A percentile compares a stretch with the other conserved stretches of the same genome.
phyloP scores from a whole-genome alignment of 2,113 vertebrate species.

The Ursus arctos region DNA sequence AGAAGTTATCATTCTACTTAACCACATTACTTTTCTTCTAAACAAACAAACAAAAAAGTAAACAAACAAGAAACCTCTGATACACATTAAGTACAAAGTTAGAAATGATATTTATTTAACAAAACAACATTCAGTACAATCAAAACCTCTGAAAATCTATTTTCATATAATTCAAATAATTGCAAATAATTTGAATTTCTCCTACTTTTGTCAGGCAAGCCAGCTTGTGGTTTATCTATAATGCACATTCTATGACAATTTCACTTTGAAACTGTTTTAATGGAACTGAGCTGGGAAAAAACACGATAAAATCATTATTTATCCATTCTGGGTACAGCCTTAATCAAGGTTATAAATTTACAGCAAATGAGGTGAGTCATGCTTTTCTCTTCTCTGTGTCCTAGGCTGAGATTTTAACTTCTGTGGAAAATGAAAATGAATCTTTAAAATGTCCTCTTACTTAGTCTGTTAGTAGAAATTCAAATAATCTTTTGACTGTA shows the following conservation, averaged over 20 bases:
- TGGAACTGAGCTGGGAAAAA: not conserved
- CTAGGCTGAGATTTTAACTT: not conserved
- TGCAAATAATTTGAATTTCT: not conserved
- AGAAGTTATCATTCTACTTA: not conserved
- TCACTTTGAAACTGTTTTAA: constrained; percentile 15
- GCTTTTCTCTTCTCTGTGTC: not conserved
- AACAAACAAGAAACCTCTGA: not conserved
- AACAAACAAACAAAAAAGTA: not conserved
- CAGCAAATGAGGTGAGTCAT: not conserved
- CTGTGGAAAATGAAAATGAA: constrained; percentile 28
- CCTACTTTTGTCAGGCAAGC: not conserved
- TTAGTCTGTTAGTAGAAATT: constrained; percentile 3
- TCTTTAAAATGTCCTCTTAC: not conserved
- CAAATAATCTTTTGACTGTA: not conserved
- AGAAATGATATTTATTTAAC: not conserved
- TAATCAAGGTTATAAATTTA: not conserved
- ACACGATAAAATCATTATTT: constrained; percentile 37
- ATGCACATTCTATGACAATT: not conserved
- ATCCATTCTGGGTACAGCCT: not conserved
- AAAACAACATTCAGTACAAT: not conserved
- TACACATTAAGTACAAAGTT: not conserved
- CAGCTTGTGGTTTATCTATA: not conserved
- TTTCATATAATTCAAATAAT: not conserved
- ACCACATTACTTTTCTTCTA: constrained; percentile 19
- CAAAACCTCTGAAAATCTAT: constrained; percentile 28